phyloP scores from a whole-genome alignment of 2,888 invertebrate genomes.

The Eristalis pertinax region DNA sequence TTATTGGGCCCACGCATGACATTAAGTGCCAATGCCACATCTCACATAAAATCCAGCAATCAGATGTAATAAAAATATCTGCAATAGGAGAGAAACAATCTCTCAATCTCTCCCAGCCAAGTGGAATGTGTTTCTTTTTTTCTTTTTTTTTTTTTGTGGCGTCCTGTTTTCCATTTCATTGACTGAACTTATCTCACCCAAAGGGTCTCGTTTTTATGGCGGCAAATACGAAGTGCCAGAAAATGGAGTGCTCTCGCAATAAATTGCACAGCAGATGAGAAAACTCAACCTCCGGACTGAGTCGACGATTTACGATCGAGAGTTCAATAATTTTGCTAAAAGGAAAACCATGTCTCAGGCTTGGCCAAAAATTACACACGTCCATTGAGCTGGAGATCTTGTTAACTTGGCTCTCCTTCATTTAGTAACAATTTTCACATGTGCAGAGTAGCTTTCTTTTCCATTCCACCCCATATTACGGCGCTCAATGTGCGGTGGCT shows the following conservation, averaged over 20 bases:
- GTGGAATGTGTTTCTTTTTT: not conserved
- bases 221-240: slow-evolving; percentile 36
- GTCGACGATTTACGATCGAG: slow-evolving; percentile 56
- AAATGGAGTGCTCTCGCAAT: slow-evolving; percentile 32
- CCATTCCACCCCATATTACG: slow-evolving; percentile 16
- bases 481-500: slow-evolving; percentile 20
- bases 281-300: slow-evolving; percentile 39
- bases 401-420: slow-evolving; percentile 7
- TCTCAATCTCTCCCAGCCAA: slow-evolving; percentile 5
- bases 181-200: slow-evolving; percentile 48
- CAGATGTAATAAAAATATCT: slow-evolving; percentile 14
- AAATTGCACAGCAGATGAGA: slow-evolving; percentile 55
- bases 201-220: slow-evolving; percentile 35
- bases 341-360: slow-evolving; percentile 60
- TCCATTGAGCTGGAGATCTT: slow-evolving; percentile 26
- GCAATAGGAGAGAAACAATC: slow-evolving; percentile 14
- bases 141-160: not conserved
- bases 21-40: not conserved
- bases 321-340: slow-evolving; percentile 55
- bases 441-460: slow-evolving; percentile 19
- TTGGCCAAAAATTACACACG: slow-evolving; percentile 19
- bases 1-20: not conserved
- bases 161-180: slow-evolving; percentile 30
- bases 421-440: slow-evolving; percentile 7
- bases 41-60: slow-evolving; percentile 3